A percentile compares a stretch with the other conserved stretches of the same genome.
phyloP scores from a whole-genome alignment of 2,113 vertebrate species.

The Dryoscopus gambensis region DNA sequence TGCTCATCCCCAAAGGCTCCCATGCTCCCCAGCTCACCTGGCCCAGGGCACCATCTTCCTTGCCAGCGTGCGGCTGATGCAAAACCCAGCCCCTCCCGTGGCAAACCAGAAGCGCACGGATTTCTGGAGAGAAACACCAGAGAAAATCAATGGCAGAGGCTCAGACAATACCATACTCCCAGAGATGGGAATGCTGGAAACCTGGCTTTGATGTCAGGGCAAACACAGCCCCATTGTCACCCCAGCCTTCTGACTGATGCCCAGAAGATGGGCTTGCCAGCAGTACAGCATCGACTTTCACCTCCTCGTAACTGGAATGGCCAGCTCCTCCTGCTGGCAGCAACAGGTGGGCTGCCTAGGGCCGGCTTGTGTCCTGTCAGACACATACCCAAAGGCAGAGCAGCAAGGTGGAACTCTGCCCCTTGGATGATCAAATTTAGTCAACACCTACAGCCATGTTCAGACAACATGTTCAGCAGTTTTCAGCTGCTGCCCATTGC shows the following conservation, averaged over 20 bases:
- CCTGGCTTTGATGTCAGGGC: background rate
- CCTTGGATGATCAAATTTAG: background rate
- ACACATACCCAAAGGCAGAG: background rate
- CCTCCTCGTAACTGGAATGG: background rate
- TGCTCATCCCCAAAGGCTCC: background rate
- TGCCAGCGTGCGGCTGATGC: constrained; percentile 83
- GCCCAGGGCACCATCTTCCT: constrained; percentile 91
- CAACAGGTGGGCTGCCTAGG: background rate
- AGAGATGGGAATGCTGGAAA: background rate
- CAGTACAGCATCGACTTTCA: background rate
- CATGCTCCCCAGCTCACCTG: constrained; percentile 73
- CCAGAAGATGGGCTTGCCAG: background rate
- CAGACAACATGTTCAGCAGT: background rate
- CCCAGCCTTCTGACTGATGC: background rate
- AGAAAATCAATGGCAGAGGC: background rate
- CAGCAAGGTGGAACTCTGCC: background rate
- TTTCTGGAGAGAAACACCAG: constrained; percentile 69
- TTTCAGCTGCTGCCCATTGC: background rate
- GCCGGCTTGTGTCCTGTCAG: background rate
- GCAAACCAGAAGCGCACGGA: constrained; percentile 92
- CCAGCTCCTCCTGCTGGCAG: background rate
- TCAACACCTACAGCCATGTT: background rate
- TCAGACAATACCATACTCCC: background rate
- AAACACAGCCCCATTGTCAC: background rate
- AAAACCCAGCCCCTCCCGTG: constrained; percentile 92